Conservation (phyloP, 2,113 vertebrate genomes). For the Protobothrops flavoviridis region DNA sequence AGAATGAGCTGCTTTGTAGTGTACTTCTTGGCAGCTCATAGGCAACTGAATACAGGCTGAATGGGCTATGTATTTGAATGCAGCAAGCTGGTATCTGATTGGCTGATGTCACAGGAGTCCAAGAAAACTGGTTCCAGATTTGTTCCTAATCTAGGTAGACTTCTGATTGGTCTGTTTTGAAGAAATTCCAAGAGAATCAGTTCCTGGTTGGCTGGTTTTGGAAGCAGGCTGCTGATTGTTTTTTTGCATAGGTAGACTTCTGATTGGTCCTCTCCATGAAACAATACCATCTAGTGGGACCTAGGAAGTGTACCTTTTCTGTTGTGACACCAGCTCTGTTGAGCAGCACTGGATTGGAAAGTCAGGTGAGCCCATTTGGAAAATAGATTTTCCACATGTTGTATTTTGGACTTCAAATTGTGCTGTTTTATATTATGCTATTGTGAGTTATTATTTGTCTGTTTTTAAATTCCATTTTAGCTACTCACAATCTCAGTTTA, state of each 20-base stretch:
- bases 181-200: not conserved
- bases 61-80: not conserved
- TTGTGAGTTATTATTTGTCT: not conserved
- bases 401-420: not conserved
- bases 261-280: not conserved
- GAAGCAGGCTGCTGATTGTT: not conserved
- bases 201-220: not conserved
- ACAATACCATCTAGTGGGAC: not conserved
- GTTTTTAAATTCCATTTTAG: not conserved
- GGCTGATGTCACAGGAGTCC: not conserved
- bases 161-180: not conserved
- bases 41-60: not conserved
- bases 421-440: not conserved
- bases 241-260: not conserved
- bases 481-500: not conserved
- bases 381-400: not conserved
- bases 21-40: not conserved
- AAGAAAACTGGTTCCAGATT: not conserved
- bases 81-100: not conserved
- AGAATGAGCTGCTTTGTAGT: not conserved
- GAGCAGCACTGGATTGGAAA: not conserved
- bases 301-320: not conserved
- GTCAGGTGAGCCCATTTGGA: not conserved
- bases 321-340: not conserved
- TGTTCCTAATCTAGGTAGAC: not conserved